Evolutionary conservation across 1,140 invertebrate genomes (phyloP), one percentile per base, ranked within the genome.

Genomic region (Nasonia giraulti): DNA sequence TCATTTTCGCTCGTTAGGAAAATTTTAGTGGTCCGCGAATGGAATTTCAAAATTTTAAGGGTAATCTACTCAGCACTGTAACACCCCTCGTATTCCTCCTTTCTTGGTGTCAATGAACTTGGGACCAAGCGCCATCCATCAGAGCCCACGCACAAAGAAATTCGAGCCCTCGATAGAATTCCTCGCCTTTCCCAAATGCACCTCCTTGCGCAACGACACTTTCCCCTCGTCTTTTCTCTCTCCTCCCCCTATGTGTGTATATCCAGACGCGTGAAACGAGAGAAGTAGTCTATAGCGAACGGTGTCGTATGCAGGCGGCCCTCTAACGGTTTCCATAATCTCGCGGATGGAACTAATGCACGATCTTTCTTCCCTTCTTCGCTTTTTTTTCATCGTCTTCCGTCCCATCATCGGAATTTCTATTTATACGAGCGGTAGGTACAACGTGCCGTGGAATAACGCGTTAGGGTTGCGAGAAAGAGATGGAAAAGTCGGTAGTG

Each of bases 401-500:
- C 7, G 8, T 31, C 5, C 17, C 17, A 6, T 62, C n/a, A 7
- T 62, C 17, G 66, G 23, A n/a, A 10, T 17, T 68, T 68, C 5
- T 68, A 68, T 68, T 23, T 23, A 14, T 23, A 68, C 33, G 0
- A 27, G 8, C n/a, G n/a, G 11, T 27, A 27, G 66, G 66, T 68
- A n/a, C 62, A 0, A 27, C 66, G 66, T 68, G 23, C 23, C n/a
- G 7, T 23, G 20, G n/a, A 68, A 68, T 68, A 68, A 44, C 8
- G 8, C 40, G 40, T 44, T 44, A 44, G 40, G 40, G 5, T 44
- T 44, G 40, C 7, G 23, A 23, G 17, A 27, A 17, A 68, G 27
- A 8, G 66, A 68, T 10, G 20, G 10, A 80, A 80, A 68, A 80
- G 6, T n/a, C n/a, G 55, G 55, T 31, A 17, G 33, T 83, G 74